phyloP scores from a whole-genome alignment of 2,888 invertebrate species.

The Rhamnusium bicolor region DNA sequence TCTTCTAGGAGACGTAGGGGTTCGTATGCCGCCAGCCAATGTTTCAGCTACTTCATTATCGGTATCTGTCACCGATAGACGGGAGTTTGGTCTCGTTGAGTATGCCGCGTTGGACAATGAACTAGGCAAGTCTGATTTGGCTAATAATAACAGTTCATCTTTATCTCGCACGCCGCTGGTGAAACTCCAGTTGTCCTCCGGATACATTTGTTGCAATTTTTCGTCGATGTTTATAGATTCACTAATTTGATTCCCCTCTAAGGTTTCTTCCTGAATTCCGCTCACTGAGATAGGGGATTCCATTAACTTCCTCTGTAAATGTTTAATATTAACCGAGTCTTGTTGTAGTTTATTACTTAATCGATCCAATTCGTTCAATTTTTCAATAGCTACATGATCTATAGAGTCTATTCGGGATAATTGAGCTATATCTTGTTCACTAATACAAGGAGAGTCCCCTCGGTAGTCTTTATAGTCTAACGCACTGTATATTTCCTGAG shows the following conservation, averaged over 20 bases:
- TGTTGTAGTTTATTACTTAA: conserved; percentile 84
- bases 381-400: conserved; percentile 85
- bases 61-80: conserved; percentile 77
- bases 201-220: conserved; percentile 80
- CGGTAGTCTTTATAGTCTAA: conserved; percentile 86
- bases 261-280: conserved; percentile 65
- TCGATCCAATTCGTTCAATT: conserved; percentile 85
- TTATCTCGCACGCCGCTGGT: conserved; percentile 78
- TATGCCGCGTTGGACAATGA: conserved; percentile 65
- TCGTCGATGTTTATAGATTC: conserved; percentile 79
- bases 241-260: conserved; percentile 75
- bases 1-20: conserved; percentile 75
- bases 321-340: conserved; percentile 85
- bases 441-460: conserved; percentile 82
- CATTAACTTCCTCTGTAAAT: conserved; percentile 80
- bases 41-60: conserved; percentile 80
- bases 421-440: conserved; percentile 85
- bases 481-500: conserved; percentile 81
- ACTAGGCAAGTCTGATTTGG: conserved; percentile 71
- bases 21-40: conserved; percentile 72
- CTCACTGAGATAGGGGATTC: conserved; percentile 75
- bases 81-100: conserved; percentile 73
- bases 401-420: conserved; percentile 83
- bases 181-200: conserved; percentile 80
- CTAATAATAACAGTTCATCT: conserved; percentile 75